phyloP scores from a whole-genome alignment of 2,888 invertebrate genomes.

The Orchestes rusci region DNA sequence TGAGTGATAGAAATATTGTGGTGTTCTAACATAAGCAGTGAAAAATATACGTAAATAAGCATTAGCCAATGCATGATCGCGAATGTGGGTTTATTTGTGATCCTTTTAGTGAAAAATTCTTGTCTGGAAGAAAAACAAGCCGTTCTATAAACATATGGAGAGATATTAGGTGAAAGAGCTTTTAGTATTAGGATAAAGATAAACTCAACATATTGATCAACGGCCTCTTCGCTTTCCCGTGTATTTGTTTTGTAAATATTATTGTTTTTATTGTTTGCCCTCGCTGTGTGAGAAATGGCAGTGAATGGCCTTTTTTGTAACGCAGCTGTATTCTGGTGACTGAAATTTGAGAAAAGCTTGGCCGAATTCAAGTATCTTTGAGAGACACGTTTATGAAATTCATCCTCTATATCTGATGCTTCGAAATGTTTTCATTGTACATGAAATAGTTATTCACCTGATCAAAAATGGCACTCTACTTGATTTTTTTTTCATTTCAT shows the following conservation, averaged over 20 bases:
- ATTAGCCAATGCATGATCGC: not conserved
- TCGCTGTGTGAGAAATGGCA: too few species aligned
- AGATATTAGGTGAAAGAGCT: constrained; percentile 23
- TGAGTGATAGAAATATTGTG: not conserved
- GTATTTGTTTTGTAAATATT: constrained; percentile 25
- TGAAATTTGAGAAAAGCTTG: too few species aligned
- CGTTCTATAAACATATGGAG: constrained; percentile 8
- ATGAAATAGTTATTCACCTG: too few species aligned
- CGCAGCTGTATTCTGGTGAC: too few species aligned
- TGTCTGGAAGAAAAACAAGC: constrained; percentile 11
- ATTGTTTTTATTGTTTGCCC: too few species aligned
- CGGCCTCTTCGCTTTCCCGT: constrained; percentile 19
- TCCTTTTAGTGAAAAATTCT: not conserved
- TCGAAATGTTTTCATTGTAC: too few species aligned
- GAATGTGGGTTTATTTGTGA: not conserved
- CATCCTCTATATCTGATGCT: too few species aligned
- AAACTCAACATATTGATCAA: constrained; percentile 24
- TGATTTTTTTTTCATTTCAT: too few species aligned
- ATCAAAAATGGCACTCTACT: too few species aligned
- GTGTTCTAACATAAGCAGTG: not conserved
- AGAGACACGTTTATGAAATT: too few species aligned
- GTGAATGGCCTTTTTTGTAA: too few species aligned
- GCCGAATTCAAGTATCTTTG: too few species aligned
- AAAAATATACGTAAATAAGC: not conserved
- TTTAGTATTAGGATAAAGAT: constrained; percentile 25